These are phyloP conservation scores for Lycia hirtaria DNA, from an alignment of 2,888 invertebrate species.

Conservation along the genomic window DNA sequence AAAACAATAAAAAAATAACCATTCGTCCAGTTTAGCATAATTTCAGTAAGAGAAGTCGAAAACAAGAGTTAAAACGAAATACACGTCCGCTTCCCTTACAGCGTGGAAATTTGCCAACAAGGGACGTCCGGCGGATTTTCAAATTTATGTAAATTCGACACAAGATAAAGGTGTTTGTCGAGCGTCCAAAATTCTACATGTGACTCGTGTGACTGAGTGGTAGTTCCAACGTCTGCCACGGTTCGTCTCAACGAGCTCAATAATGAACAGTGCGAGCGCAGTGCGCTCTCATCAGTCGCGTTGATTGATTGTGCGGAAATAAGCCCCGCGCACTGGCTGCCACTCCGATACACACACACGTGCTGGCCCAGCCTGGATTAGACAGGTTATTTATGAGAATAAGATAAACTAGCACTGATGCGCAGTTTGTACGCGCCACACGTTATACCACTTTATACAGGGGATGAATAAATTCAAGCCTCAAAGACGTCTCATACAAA, in stretches of 20 bases:
- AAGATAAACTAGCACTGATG: conserved; percentile 27
- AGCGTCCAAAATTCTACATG: conserved; percentile 59
- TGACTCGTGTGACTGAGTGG: conserved; percentile 58
- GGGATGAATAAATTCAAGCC: conserved; percentile 23
- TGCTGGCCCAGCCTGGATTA: conserved; percentile 34
- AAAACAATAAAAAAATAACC: conserved; percentile 37
- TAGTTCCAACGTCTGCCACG: conserved; percentile 58
- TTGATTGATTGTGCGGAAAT: conserved; percentile 79
- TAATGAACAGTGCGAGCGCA: conserved; percentile 62
- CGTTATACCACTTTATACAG: conserved; percentile 31
- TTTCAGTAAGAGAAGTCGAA: conserved; percentile 41
- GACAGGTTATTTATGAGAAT: conserved; percentile 41
- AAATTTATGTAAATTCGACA: conserved; percentile 74
- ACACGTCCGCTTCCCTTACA: conserved; percentile 55
- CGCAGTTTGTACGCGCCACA: conserved; percentile 18
- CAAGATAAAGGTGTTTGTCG: conserved; percentile 70
- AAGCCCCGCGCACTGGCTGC: conserved; percentile 62
- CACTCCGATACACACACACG: conserved; percentile 48
- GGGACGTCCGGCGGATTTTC: conserved; percentile 66
- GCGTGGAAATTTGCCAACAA: conserved; percentile 69
- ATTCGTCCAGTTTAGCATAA: conserved; percentile 39
- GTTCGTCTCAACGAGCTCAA: conserved; percentile 61
- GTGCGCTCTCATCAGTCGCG: conserved; percentile 69
- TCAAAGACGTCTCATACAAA: conserved; percentile 25
- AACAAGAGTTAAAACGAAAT: conserved; percentile 52